Conservation (phyloP, 2,888 invertebrate genomes). For the Machimus atricapillus region DNA sequence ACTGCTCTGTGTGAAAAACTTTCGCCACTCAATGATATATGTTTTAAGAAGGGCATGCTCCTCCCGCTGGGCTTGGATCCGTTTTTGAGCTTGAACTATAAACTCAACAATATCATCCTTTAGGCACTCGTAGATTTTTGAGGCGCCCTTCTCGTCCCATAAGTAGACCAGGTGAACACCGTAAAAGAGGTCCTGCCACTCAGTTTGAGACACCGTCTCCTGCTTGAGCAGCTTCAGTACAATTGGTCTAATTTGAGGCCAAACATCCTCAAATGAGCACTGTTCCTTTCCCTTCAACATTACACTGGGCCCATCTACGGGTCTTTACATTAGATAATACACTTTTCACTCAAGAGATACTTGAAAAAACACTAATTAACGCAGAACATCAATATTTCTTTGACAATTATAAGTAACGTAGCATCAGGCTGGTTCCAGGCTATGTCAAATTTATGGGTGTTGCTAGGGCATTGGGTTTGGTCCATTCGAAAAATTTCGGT, state of each 20-base stretch:
- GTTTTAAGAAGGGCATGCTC: constrained; percentile 95
- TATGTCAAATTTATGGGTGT: not conserved
- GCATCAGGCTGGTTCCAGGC: not conserved
- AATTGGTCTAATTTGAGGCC: constrained; percentile 94
- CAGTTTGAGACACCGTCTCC: constrained; percentile 88
- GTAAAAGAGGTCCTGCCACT: constrained; percentile 99
- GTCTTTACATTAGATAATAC: not conserved
- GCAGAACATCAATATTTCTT: constrained; percentile 1
- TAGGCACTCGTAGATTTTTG: constrained; percentile 85
- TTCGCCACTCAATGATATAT: constrained; percentile 98
- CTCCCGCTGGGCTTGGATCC: constrained; percentile 90
- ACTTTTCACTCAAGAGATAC: not conserved
- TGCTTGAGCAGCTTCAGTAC: constrained; percentile 93
- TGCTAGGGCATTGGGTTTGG: not conserved
- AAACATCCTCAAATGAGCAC: constrained; percentile 92
- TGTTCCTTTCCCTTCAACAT: constrained; percentile 68
- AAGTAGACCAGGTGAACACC: constrained; percentile 94
- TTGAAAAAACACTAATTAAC: not conserved
- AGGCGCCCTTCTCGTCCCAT: constrained; percentile 96
- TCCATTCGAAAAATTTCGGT: not conserved
- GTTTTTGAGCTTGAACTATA: constrained; percentile 89
- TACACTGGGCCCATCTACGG: not conserved
- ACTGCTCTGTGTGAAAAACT: constrained; percentile 97
- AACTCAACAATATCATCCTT: constrained; percentile 93
- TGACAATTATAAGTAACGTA: constrained; percentile 29